Percentiles rank a stretch among this genome's conserved stretches.
Evolutionary conservation across 1,140 invertebrate species (phyloP).

Genomic region (Zaprionus capensis): DNA sequence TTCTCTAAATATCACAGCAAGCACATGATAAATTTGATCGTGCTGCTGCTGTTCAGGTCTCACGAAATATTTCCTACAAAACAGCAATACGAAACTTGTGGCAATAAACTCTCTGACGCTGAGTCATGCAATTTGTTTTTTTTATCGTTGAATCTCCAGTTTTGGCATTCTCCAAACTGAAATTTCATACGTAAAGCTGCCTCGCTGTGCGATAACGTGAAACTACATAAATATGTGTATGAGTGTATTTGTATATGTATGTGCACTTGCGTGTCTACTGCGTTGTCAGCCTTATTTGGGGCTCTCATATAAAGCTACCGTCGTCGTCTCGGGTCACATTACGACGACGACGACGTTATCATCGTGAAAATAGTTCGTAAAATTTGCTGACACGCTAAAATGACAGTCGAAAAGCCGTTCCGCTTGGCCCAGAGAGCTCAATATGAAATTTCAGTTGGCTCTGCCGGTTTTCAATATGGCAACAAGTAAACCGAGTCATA

Average conservation of each 20-base stretch:
- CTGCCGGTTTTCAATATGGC: conserved; percentile 20
- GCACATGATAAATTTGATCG: conserved; percentile 4
- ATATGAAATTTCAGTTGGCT: conserved; percentile 60
- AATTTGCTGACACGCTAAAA: conserved; percentile 46
- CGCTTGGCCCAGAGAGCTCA: conserved; percentile 35
- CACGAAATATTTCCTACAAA: conserved; percentile 4
- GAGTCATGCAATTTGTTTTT: conserved; percentile 28
- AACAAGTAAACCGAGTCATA: conserved; percentile 37
- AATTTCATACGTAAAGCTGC: conserved; percentile 51
- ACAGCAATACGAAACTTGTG: conserved; percentile 15
- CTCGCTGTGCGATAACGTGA: conserved; percentile 35
- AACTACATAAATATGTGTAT: not conserved
- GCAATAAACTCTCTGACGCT: conserved; percentile 48
- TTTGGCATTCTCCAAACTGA: conserved; percentile 51
- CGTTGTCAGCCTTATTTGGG: conserved; percentile 9
- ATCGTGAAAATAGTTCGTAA: conserved; percentile 16
- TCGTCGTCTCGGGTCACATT: conserved; percentile 5
- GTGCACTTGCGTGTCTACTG: conserved; percentile 1
- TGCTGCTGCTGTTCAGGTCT: not conserved
- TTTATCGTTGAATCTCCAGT: conserved; percentile 44
- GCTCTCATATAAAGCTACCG: conserved; percentile 9
- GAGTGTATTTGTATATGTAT: not conserved
- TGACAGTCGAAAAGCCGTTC: not conserved
- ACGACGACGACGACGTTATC: conserved; percentile 43
- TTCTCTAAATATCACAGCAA: not conserved